Evolutionary conservation across 2,113 vertebrate genomes (phyloP), one percentile per base, ranked within the genome.

Genomic region (Osmerus mordax): DNA sequence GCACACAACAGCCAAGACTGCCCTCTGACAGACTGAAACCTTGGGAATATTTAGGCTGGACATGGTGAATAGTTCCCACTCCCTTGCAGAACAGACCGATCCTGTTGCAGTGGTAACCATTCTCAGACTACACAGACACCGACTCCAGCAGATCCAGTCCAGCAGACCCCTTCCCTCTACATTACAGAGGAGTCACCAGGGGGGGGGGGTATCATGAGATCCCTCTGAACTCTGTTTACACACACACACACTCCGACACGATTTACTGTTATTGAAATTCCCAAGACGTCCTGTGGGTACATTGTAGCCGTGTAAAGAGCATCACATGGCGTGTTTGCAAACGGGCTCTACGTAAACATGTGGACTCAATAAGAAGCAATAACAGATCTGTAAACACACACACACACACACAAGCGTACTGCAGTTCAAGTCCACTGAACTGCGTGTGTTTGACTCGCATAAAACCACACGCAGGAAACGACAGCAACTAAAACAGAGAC

Each of bases 1-100:
- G 75, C 79, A 74, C 12, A 16, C 78, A 78, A 36, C 78, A 74
- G 82, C 82, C 82, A 84, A 83, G 62, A 82, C 74, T 74, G 41
- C 41, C 41, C 41, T 12, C 9, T 12, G 9, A 12, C 9, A 12
- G 1, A 12, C 8, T 47, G 41, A 47, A 11, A 47, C 9, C 9
- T 8, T 47, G 41, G 9, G 41, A 8, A 36, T 36, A 36, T 36
- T 36, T 8, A 36, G 32, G 32, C 32, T 36, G 32, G 32, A 36
- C 32, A 36, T 36, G 32, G 1, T 6, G 32, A 8, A 1, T 8
- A 36, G 5, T 36, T 36, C 32, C 4, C 1, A 6, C 32, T 8
- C 32, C 7, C 32, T 36, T 4, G 1, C 32, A 8, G 41, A 47
- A 47, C 41, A 47, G 8, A 11, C 41, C 41, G 41, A 11, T 47